phyloP scores from a whole-genome alignment of 2,888 invertebrate species.

The Papilio elwesi region DNA sequence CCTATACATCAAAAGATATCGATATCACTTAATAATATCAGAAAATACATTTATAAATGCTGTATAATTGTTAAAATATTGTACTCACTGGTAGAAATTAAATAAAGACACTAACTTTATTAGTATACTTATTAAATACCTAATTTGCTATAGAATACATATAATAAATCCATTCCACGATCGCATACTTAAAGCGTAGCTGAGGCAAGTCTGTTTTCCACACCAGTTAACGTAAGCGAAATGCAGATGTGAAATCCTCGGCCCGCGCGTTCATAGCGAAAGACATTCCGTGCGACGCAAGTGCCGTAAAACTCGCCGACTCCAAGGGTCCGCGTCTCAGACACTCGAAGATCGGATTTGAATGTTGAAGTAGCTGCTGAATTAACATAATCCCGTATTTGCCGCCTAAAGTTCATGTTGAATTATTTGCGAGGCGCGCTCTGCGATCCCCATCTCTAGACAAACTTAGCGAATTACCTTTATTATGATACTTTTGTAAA shows the following conservation, averaged over 20 bases:
- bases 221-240: conserved; percentile 20
- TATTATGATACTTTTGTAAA: conserved; percentile 26
- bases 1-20: not conserved
- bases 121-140: too few relatives aligned
- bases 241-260: conserved; percentile 14
- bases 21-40: not conserved
- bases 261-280: not conserved
- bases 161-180: not conserved
- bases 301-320: conserved; percentile 48
- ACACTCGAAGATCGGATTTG: conserved; percentile 71
- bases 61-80: too few relatives aligned
- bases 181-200: not conserved
- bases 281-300: conserved; percentile 42
- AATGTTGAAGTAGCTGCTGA: conserved; percentile 71
- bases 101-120: too few relatives aligned
- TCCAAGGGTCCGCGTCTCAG: conserved; percentile 54
- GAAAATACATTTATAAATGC: not conserved
- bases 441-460: conserved; percentile 46
- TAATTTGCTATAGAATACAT: too few relatives aligned
- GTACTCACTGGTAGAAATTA: too few relatives aligned
- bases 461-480: conserved; percentile 34
- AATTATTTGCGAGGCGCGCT: conserved; percentile 65
- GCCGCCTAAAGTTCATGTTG: conserved; percentile 74
- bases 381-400: conserved; percentile 80
- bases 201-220: conserved; percentile 16